These are phyloP conservation scores for Troilus luridus DNA, from an alignment of 2,888 invertebrate species.

Conservation along the genomic window DNA sequence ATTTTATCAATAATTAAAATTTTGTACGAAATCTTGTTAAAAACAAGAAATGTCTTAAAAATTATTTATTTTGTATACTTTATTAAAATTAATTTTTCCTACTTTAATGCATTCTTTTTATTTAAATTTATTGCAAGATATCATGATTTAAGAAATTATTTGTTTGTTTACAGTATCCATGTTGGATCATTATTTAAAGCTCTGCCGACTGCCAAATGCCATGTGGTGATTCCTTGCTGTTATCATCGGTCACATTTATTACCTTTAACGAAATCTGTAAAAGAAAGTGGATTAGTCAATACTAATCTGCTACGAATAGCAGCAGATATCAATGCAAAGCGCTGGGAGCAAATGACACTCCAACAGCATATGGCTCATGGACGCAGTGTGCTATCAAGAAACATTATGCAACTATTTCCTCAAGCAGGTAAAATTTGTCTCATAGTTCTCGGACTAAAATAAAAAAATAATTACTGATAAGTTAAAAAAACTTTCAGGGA, in stretches of 20 bases:
- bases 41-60: no score
- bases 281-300: conserved; percentile 25
- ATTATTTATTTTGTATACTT: no score
- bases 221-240: conserved; percentile 56
- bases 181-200: conserved; percentile 36
- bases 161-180: background rate
- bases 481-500: no score
- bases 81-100: no score
- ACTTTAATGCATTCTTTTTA: no score
- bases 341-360: conserved; percentile 1
- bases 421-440: background rate
- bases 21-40: no score
- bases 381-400: conserved; percentile 42
- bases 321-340: conserved; percentile 43
- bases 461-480: no score
- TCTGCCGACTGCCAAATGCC: conserved; percentile 4
- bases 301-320: conserved; percentile 47
- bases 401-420: conserved; percentile 48
- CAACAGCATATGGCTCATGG: conserved; percentile 40
- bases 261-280: background rate
- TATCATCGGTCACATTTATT: conserved; percentile 45
- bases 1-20: no score
- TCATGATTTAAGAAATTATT: background rate
- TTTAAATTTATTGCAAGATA: no score
- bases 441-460: background rate